A percentile compares a stretch with the other conserved stretches of the same genome.
Conservation (phyloP, 64 coral and sea anemone genomes). For the Actinia tenebrosa region DNA sequence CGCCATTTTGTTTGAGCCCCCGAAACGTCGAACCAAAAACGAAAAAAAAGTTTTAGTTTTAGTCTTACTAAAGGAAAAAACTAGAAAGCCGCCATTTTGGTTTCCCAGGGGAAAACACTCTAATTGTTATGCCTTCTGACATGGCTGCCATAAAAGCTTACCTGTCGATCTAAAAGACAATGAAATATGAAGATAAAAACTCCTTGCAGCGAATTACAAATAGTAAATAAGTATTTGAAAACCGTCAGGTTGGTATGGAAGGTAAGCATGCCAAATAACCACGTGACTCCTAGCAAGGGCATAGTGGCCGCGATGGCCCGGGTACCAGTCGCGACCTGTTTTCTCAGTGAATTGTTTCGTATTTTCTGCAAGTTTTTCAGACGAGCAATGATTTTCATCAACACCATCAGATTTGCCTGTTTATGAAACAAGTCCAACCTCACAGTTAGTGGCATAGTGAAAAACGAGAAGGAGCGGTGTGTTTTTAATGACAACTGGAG, state of each 20-base stretch:
- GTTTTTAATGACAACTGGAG: too few relatives aligned
- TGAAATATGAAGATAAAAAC: conserved; percentile 28
- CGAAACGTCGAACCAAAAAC: too few relatives aligned
- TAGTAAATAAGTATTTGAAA: conserved; percentile 39
- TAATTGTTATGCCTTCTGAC: neutral
- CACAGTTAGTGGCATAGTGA: neutral
- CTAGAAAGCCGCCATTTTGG: neutral
- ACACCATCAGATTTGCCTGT: neutral
- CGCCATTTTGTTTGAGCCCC: too few relatives aligned
- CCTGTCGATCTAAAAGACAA: conserved; percentile 18
- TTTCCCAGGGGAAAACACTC: neutral
- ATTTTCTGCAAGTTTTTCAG: neutral
- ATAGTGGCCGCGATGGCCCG: conserved; percentile 13
- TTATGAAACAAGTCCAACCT: neutral
- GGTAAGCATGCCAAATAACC: conserved; percentile 19
- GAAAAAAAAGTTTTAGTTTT: too few relatives aligned
- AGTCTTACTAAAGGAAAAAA: too few relatives aligned
- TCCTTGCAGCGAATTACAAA: conserved; percentile 40
- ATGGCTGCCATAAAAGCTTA: neutral
- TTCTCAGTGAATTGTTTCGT: neutral
- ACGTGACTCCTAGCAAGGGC: conserved; percentile 24
- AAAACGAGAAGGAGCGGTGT: too few relatives aligned
- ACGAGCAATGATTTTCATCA: neutral
- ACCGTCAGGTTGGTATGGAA: neutral
- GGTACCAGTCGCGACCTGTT: neutral